These are phyloP conservation scores for Ctenicera cuprea DNA, from an alignment of 2,888 invertebrate genomes.

Conservation along the genomic window DNA sequence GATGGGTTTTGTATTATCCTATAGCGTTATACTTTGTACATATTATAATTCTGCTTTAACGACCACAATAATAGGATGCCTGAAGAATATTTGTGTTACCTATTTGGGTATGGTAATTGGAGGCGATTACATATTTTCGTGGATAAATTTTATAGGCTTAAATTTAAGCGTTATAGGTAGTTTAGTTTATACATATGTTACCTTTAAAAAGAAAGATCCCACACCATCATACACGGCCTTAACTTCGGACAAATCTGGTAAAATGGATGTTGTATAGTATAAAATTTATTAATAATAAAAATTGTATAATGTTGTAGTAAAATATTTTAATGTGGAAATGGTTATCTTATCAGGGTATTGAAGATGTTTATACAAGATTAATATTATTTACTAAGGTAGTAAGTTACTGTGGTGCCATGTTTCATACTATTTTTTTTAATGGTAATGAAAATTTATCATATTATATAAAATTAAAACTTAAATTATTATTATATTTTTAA, in stretches of 20 bases:
- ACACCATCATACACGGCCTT: conserved; percentile 65
- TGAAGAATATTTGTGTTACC: conserved; percentile 98
- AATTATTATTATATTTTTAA: neutral
- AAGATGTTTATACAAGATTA: neutral
- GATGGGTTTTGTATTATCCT: conserved; percentile 97
- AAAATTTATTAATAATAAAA: conserved; percentile 24
- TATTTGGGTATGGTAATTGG: conserved; percentile 99
- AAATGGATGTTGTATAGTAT: conserved; percentile 71
- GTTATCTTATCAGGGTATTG: conserved; percentile 33
- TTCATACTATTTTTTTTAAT: neutral
- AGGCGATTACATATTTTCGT: conserved; percentile 97
- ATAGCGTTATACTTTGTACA: conserved; percentile 96
- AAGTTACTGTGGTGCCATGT: conserved; percentile 19
- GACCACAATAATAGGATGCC: conserved; percentile 97
- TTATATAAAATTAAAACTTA: no score
- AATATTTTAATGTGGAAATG: neutral
- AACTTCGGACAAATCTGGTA: conserved; percentile 64
- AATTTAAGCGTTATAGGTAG: conserved; percentile 95
- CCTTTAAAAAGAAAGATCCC: conserved; percentile 81
- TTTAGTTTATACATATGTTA: conserved; percentile 90
- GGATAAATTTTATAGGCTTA: conserved; percentile 95
- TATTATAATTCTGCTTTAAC: conserved; percentile 98
- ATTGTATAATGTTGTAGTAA: conserved; percentile 24
- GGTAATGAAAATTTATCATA: no score
- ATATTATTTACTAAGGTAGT: neutral